Evolutionary conservation across 1,140 invertebrate genomes (phyloP), one percentile per base, ranked within the genome.

Genomic region (Temnothorax nylanderi): DNA sequence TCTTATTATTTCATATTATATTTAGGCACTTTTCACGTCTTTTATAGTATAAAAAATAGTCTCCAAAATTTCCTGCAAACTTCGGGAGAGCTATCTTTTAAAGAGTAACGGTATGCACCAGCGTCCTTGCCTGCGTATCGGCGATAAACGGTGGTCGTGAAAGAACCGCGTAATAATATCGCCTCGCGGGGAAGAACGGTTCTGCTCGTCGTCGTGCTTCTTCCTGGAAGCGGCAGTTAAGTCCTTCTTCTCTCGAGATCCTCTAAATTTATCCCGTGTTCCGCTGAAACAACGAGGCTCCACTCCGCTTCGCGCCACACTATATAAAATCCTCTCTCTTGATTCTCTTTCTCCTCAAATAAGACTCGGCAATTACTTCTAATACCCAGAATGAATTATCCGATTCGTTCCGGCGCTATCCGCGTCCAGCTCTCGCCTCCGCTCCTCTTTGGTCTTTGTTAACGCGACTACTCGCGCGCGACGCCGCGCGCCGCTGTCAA

Each of bases 201-300:
- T 86, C 49, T 54, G 32, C 41, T 81, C 75, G 80, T 76, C 71
- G 85, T 64, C 47, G n/a, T 71, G 77, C 47, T 81, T 77, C 87
- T 91, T 91, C 89, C 90, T 88, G 82, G 90, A 90, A 90, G 34
- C 78, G 58, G 65, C 64, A 69, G 74, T 85, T 82, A 84, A 84
- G 69, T 82, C 51, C 85, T 90, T 87, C 84, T 90, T 89, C 84
- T 89, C 76, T 54, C 65, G 18, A 75, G 90, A 88, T 90, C 65
- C 74, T 91, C 90, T 91, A 91, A 90, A 91, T 91, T 90, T 91
- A 91, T 90, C 89, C 21, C 72, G 37, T 1, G 54, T 60, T 82
- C 8, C 34, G 13, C 60, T 81, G 81, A 18, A 90, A 81, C 64
- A 91, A 88, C 89, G 74, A 54, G 47, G 77, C 49, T 58, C 34